Evolutionary conservation across 2,888 invertebrate genomes (phyloP).

Genomic region (Frankliniella intonsa): DNA sequence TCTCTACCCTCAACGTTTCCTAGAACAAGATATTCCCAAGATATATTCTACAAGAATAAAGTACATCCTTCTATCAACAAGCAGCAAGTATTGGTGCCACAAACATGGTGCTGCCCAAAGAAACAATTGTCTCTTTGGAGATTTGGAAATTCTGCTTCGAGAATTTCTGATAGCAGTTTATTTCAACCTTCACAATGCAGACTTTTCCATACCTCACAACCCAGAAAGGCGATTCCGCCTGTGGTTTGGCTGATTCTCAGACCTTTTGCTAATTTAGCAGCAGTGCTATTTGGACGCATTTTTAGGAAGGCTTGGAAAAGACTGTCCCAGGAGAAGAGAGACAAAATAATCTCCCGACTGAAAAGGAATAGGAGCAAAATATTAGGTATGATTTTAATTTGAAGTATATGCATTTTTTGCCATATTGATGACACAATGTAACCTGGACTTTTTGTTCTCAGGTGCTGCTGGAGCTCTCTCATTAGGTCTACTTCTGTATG

Average conservation of each 20-base stretch:
- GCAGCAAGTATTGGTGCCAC: too few species aligned
- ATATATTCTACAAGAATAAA: too few species aligned
- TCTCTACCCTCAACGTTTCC: too few species aligned
- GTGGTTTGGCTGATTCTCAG: slow-evolving; percentile 15
- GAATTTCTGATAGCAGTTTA: too few species aligned
- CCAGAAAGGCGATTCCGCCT: slow-evolving; percentile 28
- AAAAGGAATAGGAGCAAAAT: background rate
- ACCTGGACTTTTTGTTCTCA: background rate
- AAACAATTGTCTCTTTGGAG: too few species aligned
- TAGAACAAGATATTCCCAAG: too few species aligned
- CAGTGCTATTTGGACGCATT: slow-evolving; percentile 27
- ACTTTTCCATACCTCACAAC: background rate
- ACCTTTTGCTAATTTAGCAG: slow-evolving; percentile 29
- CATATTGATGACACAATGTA: background rate
- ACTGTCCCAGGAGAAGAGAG: slow-evolving; percentile 25
- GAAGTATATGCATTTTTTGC: background rate
- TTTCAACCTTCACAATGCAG: background rate
- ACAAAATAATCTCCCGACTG: background rate
- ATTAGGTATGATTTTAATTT: background rate
- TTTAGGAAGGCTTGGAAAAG: slow-evolving; percentile 29
- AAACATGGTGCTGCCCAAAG: too few species aligned
- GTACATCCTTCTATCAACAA: too few species aligned
- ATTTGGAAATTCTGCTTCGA: too few species aligned
- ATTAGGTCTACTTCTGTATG: background rate
- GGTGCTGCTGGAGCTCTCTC: background rate